phyloP scores from a whole-genome alignment of 2,888 invertebrate genomes.

The Strigamia transsilvanica region DNA sequence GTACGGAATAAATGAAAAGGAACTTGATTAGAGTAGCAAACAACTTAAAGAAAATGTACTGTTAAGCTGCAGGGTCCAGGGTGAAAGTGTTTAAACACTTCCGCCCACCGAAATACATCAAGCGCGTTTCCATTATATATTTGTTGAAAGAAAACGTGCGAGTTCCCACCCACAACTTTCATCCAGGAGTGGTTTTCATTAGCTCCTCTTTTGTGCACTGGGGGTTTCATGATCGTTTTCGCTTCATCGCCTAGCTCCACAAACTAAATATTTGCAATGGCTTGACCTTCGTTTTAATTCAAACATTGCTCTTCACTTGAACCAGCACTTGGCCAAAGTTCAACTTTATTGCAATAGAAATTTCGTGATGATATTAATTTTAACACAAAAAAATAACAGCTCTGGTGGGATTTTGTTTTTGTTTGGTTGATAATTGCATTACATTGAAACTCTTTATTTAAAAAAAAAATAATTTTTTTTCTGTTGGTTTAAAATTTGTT shows the following conservation, averaged over 20 bases:
- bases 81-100: neutral
- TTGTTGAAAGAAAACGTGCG: neutral
- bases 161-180: neutral
- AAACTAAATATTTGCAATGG: slow-evolving; percentile 12
- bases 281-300: slow-evolving; percentile 33
- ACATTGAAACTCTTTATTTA: neutral
- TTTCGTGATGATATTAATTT: no score
- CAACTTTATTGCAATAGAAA: no score
- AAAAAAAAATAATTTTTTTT: neutral
- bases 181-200: slow-evolving; percentile 10
- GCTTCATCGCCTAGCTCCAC: neutral
- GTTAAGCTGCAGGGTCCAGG: neutral
- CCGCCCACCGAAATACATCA: neutral
- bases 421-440: neutral
- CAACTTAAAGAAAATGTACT: neutral
- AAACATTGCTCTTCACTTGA: neutral
- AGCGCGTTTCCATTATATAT: neutral
- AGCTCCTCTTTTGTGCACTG: slow-evolving; percentile 29
- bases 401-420: neutral
- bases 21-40: neutral
- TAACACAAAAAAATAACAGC: neutral
- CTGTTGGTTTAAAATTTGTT: neutral
- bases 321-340: neutral
- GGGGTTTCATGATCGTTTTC: neutral
- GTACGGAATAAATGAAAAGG: neutral